Conservation (phyloP, 23 tunicate species). For the Clavelina lepadiformis region DNA sequence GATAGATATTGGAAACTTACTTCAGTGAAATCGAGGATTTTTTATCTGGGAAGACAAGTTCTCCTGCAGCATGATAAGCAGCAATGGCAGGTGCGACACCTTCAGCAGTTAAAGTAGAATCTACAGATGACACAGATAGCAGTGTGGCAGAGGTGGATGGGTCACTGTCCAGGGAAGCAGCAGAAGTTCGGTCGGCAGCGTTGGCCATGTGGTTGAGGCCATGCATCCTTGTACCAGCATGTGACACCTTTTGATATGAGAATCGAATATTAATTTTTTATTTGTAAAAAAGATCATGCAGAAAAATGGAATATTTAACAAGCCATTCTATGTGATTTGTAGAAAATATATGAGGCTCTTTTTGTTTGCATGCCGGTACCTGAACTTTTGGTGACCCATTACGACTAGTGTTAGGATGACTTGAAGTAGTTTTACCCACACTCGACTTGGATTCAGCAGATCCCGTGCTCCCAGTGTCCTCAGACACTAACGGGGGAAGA, state of each 20-base stretch:
- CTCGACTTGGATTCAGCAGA: slow-evolving; percentile 27
- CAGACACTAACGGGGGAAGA: slow-evolving; percentile 11
- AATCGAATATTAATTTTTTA: no score
- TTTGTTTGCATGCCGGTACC: no score
- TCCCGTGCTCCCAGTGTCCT: slow-evolving; percentile 27
- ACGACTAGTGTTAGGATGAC: slow-evolving; percentile 8
- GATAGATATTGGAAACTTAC: no score
- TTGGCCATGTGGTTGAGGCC: not conserved
- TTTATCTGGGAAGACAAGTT: no score
- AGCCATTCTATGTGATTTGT: no score
- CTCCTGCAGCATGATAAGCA: slow-evolving; percentile 46
- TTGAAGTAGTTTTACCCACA: not conserved
- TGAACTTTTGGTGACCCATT: slow-evolving; percentile 48
- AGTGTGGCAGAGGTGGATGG: slow-evolving; percentile 79
- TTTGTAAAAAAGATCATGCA: no score
- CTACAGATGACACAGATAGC: slow-evolving; percentile 65
- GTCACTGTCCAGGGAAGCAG: slow-evolving; percentile 64
- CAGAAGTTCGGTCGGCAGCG: slow-evolving; percentile 18
- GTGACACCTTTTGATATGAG: no score
- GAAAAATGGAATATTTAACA: no score
- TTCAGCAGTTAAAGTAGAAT: slow-evolving; percentile 38
- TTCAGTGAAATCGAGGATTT: no score
- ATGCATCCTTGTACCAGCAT: no score
- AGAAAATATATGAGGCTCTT: no score
- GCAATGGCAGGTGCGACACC: slow-evolving; percentile 53